Evolutionary conservation across 2,888 invertebrate species (phyloP).

Genomic region (Argyresthia goedartella): DNA sequence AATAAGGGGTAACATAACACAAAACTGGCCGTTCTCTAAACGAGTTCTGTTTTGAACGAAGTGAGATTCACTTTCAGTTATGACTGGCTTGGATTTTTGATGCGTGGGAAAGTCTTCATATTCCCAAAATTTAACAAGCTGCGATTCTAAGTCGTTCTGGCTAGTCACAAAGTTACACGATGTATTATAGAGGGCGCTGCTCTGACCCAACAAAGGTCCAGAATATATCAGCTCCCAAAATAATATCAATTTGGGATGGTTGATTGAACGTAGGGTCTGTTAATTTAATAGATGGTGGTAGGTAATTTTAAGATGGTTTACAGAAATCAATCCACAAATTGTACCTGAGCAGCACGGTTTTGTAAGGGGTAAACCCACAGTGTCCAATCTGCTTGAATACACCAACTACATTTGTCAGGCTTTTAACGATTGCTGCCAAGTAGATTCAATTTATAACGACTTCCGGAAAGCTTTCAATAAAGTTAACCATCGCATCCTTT

Average conservation of each 20-base stretch:
- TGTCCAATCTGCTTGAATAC: too few species aligned
- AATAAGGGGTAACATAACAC: not conserved
- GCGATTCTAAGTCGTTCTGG: not conserved
- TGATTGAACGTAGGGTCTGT: not conserved
- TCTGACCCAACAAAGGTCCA: not conserved
- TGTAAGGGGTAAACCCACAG: too few species aligned
- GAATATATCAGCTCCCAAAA: slow-evolving; percentile 2
- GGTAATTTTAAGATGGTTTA: not conserved
- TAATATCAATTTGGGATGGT: not conserved
- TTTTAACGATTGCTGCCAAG: too few species aligned
- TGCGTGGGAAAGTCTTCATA: not conserved
- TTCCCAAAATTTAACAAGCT: not conserved
- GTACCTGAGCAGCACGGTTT: too few species aligned
- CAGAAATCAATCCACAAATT: too few species aligned
- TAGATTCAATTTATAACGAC: too few species aligned
- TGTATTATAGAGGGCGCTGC: not conserved
- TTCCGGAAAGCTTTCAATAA: too few species aligned
- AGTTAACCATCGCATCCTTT: too few species aligned
- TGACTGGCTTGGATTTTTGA: not conserved
- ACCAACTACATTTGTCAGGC: too few species aligned
- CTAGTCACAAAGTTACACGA: not conserved
- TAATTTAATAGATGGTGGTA: not conserved
- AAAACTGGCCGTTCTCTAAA: not conserved
- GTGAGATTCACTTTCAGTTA: too few species aligned
- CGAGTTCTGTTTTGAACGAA: not conserved